A percentile compares a stretch with the other conserved stretches of the same genome.
phyloP scores from a whole-genome alignment of 2,888 invertebrate species.

The Cataglyphis cursor region DNA sequence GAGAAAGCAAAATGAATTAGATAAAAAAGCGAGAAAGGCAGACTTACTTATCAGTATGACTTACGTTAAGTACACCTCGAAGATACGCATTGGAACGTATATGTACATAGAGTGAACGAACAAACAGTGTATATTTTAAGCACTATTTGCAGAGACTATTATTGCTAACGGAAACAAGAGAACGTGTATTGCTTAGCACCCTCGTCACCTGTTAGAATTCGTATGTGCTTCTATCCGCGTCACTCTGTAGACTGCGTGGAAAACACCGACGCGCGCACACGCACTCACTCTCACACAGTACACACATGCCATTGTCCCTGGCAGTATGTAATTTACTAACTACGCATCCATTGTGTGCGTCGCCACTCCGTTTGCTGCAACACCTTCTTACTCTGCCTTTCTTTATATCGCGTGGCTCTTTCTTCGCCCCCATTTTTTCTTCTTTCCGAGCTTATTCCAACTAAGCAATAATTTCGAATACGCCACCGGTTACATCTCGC shows the following conservation, averaged over 20 bases:
- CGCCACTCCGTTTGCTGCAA: conserved; percentile 74
- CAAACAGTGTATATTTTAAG: conserved; percentile 17
- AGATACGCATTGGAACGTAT: not conserved
- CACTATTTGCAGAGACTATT: not conserved
- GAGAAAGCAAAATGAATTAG: not conserved
- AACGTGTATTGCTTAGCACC: conserved; percentile 1
- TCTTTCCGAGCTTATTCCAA: conserved; percentile 18
- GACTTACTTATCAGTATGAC: not conserved
- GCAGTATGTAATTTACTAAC: conserved; percentile 83
- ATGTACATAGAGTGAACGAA: not conserved
- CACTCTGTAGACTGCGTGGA: conserved; percentile 67
- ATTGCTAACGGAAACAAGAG: not conserved
- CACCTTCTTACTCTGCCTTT: conserved; percentile 12
- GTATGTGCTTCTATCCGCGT: not conserved
- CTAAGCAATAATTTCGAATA: conserved; percentile 13
- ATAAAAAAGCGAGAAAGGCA: not conserved
- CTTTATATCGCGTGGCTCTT: conserved; percentile 22
- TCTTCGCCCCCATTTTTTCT: conserved; percentile 35
- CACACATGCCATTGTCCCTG: conserved; percentile 76
- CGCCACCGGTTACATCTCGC: not conserved
- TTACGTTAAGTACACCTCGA: not conserved
- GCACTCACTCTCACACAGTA: conserved; percentile 42
- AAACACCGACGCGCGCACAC: conserved; percentile 48
- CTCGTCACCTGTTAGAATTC: conserved; percentile 33
- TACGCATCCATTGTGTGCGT: conserved; percentile 80